phyloP scores from a whole-genome alignment of 2,888 invertebrate species.

The Tipula lateralis region DNA sequence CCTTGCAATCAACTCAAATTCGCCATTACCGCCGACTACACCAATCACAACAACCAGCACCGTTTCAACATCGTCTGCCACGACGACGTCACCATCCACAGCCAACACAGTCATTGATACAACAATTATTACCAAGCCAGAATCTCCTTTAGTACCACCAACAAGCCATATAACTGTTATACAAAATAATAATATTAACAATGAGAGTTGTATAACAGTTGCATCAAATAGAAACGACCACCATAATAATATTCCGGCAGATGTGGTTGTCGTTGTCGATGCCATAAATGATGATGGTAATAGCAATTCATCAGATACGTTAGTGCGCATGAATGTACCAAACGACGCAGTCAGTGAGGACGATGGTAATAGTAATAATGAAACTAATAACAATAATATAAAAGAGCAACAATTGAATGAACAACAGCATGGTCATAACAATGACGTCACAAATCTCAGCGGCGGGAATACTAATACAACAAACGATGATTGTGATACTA shows the following conservation, averaged over 20 bases:
- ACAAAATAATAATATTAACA: not conserved
- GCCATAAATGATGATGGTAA: slow-evolving; percentile 29
- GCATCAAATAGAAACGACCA: not conserved
- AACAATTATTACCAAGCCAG: not conserved
- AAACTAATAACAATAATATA: not conserved
- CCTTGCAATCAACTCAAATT: slow-evolving; percentile 25
- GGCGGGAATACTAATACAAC: not conserved
- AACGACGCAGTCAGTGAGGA: slow-evolving; percentile 27
- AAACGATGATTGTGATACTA: not conserved
- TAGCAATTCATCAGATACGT: not conserved
- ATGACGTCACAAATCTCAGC: not conserved
- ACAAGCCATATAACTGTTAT: not conserved
- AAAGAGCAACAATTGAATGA: not conserved
- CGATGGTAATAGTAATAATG: not conserved
- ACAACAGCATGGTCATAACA: slow-evolving; percentile 25
- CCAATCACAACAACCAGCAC: slow-evolving; percentile 30
- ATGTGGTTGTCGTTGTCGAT: not conserved
- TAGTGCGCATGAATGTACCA: not conserved
- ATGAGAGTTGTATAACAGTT: not conserved
- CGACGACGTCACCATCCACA: slow-evolving; percentile 36
- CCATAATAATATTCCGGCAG: not conserved
- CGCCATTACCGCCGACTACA: slow-evolving; percentile 28
- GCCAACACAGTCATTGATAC: slow-evolving; percentile 26
- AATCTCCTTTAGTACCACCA: not conserved
- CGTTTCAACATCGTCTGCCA: slow-evolving; percentile 31